Conservation (phyloP, 2,113 vertebrate species). For the Cyprinodon tularosa region DNA sequence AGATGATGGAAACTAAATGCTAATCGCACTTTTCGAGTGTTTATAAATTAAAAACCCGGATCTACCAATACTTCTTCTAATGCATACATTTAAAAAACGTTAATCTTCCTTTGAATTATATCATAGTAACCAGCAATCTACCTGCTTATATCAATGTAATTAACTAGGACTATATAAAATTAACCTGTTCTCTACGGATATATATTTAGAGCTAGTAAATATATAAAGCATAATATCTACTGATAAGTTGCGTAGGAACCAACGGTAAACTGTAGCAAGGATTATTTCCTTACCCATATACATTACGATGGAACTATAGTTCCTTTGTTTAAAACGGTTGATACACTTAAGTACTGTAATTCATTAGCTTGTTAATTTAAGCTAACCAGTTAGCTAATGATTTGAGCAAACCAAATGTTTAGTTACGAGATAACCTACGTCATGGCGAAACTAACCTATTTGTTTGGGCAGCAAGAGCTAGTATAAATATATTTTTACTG, state of each 20-base stretch:
- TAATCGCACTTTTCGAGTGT: neutral
- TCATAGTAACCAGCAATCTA: neutral
- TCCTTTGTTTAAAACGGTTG: neutral
- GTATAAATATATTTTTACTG: neutral
- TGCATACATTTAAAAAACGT: too few species aligned
- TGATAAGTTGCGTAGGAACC: neutral
- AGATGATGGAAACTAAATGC: neutral
- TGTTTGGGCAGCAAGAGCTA: neutral
- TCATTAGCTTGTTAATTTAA: neutral
- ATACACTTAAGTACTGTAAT: neutral
- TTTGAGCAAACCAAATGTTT: neutral
- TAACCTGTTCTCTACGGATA: neutral
- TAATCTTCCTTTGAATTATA: neutral
- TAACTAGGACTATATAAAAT: neutral
- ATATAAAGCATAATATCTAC: neutral
- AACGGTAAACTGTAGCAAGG: neutral
- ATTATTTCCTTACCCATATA: neutral
- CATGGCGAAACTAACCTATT: neutral
- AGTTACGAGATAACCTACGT: slow-evolving; percentile 11
- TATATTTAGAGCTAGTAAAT: neutral
- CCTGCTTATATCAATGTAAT: neutral
- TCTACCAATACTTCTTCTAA: neutral
- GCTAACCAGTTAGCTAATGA: slow-evolving; percentile 6
- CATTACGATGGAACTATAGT: neutral
- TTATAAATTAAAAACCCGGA: neutral